Evolutionary conservation across 2,888 invertebrate genomes (phyloP).

Genomic region (Erebia epiphron): DNA sequence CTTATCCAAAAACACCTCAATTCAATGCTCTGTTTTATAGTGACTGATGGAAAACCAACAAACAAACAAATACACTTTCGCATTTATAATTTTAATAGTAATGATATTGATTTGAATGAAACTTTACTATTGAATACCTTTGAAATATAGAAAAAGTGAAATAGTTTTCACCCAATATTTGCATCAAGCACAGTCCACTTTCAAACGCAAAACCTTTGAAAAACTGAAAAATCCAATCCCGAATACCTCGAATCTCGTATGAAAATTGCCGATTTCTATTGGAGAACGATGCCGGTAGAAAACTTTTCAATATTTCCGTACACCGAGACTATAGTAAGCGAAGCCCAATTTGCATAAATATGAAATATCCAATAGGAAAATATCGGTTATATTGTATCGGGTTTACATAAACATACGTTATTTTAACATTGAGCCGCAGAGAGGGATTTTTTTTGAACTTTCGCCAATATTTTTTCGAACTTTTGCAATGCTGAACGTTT

Average conservation of each 20-base stretch:
- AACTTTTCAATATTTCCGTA: conserved; percentile 19
- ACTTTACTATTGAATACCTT: background rate
- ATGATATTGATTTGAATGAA: background rate
- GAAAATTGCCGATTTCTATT: conserved; percentile 15
- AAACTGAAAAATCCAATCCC: conserved; percentile 6
- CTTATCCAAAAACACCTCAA: no score
- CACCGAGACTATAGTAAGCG: conserved; percentile 9
- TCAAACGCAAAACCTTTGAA: background rate
- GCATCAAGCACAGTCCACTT: background rate
- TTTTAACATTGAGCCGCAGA: background rate
- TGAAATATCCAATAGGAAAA: conserved; percentile 16
- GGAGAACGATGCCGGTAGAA: conserved; percentile 12
- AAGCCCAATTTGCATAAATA: conserved; percentile 12
- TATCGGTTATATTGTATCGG: conserved; percentile 11
- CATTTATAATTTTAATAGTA: background rate
- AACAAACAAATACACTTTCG: no score
- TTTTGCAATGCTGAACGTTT: background rate
- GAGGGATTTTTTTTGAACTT: background rate
- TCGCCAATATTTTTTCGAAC: background rate
- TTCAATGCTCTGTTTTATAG: no score
- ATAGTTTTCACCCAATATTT: background rate
- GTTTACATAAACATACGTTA: conserved; percentile 14
- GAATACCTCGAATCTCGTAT: background rate
- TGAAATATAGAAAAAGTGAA: background rate
- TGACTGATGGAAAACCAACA: no score